Base-by-base conservation (phyloP, 2,113 vertebrate genomes). In the Mustela lutreola region DNA sequence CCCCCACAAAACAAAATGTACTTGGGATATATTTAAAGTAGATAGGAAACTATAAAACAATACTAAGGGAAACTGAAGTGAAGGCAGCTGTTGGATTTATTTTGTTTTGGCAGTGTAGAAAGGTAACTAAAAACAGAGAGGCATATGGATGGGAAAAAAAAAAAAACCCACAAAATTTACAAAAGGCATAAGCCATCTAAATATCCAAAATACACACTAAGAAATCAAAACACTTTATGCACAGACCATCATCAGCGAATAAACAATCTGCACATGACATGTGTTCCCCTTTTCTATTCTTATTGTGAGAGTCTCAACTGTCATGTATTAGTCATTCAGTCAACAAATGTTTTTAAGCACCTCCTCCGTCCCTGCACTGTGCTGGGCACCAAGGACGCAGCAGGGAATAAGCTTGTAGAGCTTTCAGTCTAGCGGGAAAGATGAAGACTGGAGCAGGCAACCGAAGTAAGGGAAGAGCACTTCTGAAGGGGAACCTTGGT, bases 81-180 rank as follows among this genome's bases (percentile, higher is more conserved):
- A 82, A 98, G 75, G 86, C 84, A 97, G 94, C 79, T 78, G 53
- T 95, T 97, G 76, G 67, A 83, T 70, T 93, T 78, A 24, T 95
- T 98, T 98, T 94, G 78, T 96, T 94, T 65, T 96, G 95, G 63
- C 95, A 97, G 21, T 76, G 14, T 50, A 85, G 82, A 93, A 96
- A 92, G 67, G 89, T 95, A 96, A 98, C 84, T 86, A 85, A 97
- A 98, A 97, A 19, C 78, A 97, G 90, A 98, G 96, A 71, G 87
- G 56, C 67, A 91, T 81, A 87, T 89, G 76, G 56, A 93, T 58
- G 84, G 48, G 18, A 6, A 31, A 4, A 48, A 10, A 4, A 4
- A 48, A 58, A 10, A 87, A 73, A 7, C 39, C 1, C 63, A 19
- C 95, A 97, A 92, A 97, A 94, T 28, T 58, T 56, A 56, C 21